Percentiles rank a stretch among this genome's conserved stretches.
Conservation (phyloP, 2,113 vertebrate species). For the Paraplagusia blochii region DNA sequence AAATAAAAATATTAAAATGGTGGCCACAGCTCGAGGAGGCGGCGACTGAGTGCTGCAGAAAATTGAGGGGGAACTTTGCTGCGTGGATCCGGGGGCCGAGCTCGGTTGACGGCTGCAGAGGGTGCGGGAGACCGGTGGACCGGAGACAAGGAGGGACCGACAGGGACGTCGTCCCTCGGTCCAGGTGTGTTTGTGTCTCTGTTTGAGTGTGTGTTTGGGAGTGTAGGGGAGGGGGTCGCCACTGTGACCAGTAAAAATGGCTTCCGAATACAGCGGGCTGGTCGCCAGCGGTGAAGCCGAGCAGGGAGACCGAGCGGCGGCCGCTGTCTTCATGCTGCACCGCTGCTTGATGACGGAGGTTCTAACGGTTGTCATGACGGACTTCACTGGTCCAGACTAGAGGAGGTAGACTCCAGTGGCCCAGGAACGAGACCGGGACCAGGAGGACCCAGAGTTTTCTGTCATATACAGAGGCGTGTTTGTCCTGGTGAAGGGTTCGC, state of each 20-base stretch:
- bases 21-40: conserved; percentile 86
- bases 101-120: conserved; percentile 15
- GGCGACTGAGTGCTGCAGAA: conserved; percentile 77
- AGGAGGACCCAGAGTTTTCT: no score
- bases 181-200: conserved; percentile 82
- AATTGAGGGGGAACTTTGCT: conserved; percentile 69
- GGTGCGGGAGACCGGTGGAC: not conserved
- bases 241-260: conserved; percentile 86
- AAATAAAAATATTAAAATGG: conserved; percentile 69
- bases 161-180: conserved; percentile 27
- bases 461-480: no score
- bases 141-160: conserved; percentile 12
- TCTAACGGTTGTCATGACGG: no score
- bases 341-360: not conserved
- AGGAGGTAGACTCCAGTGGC: no score
- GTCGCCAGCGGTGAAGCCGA: conserved; percentile 44
- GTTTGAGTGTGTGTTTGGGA: conserved; percentile 75
- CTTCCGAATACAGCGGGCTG: conserved; percentile 75
- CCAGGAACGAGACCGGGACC: no score
- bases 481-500: no score
- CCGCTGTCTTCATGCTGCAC: not conserved
- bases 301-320: conserved; percentile 14
- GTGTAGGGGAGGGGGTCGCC: conserved; percentile 72
- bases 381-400: no score
- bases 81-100: conserved; percentile 52